These are phyloP conservation scores for Operophtera brumata DNA, from an alignment of 2,888 invertebrate species.

Conservation along the genomic window DNA sequence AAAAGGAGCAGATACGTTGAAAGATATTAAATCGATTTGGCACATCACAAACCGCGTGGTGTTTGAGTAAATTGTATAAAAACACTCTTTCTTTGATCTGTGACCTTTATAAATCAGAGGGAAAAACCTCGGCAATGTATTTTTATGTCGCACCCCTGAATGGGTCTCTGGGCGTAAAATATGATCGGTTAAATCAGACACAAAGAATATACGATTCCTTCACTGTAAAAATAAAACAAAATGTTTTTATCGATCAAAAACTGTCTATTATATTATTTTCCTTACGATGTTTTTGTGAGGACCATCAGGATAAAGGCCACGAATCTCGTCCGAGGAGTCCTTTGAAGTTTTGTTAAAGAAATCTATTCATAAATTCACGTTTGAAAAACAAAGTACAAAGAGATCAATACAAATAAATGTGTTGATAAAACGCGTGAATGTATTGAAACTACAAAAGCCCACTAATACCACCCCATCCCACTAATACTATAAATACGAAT, in stretches of 20 bases:
- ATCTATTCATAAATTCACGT: too few species aligned
- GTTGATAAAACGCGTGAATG: too few species aligned
- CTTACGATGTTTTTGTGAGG: conserved; percentile 6
- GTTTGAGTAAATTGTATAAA: conserved; percentile 43
- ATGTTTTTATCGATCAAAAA: conserved; percentile 37
- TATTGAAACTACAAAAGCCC: too few species aligned
- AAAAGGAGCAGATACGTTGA: not conserved
- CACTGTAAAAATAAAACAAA: conserved; percentile 48
- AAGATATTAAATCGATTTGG: conserved; percentile 5
- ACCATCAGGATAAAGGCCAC: too few species aligned
- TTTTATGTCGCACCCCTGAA: conserved; percentile 51
- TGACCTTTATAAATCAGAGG: conserved; percentile 53
- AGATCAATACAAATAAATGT: too few species aligned
- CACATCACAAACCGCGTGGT: conserved; percentile 14
- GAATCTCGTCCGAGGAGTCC: too few species aligned
- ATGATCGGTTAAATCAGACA: conserved; percentile 56
- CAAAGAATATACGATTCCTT: conserved; percentile 48
- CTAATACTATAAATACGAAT: too few species aligned
- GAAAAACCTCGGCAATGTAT: conserved; percentile 46
- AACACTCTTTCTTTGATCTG: conserved; percentile 30
- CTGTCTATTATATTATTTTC: conserved; percentile 17
- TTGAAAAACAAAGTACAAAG: too few species aligned
- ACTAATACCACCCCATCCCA: too few species aligned
- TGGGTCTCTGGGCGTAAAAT: conserved; percentile 50
- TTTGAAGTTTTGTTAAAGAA: too few species aligned